Evolutionary conservation across 2,888 invertebrate genomes (phyloP), one percentile per base, ranked within the genome.

Genomic region (Catocala nupta): DNA sequence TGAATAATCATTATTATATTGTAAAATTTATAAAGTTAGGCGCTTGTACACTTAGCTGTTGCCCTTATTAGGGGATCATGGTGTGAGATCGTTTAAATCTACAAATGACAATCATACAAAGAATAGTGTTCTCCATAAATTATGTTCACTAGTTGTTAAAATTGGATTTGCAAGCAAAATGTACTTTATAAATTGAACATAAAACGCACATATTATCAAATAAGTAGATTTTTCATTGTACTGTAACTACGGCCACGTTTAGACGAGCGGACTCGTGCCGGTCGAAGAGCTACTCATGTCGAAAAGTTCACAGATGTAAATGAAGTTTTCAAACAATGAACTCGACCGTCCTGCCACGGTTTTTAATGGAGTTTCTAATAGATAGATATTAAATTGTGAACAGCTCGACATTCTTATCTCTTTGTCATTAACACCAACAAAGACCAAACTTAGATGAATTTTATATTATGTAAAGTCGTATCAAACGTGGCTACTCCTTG

Each of bases 171-270:
- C 73, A 76, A 74, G 71, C 86, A 71, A 85, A 87, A 87, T 88
- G 87, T 90, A 90, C 86, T 87, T 89, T 88, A 83, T 86, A 85
- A 88, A 85, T 80, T 76, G 74, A 80, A 82, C 78, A 81, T 84
- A 83, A 86, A 87, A 90, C 92, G 93, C 93, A 92, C 92, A 91
- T 87, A 82, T 80, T 83, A 78, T 81, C 72, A 81, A 82, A 78
- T 87, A 85, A 83, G 84, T 90, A 86, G 83, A 81, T 82, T 84
- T 84, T 85, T 82, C 81, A 83, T 82, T 77, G 78, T 84, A 83
- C 71, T 78, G 70, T 75, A 73, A 75, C 9, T 71, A 50, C 63
- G 52, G 69, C 69, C 74, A 78, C 71, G 73, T 74, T 80, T 66
- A 73, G 69, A 64, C 65, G 56, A 55, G 59, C 59, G 34, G 45